Base-by-base conservation (phyloP, 2,113 vertebrate species). In the Glaucomys volans region DNA sequence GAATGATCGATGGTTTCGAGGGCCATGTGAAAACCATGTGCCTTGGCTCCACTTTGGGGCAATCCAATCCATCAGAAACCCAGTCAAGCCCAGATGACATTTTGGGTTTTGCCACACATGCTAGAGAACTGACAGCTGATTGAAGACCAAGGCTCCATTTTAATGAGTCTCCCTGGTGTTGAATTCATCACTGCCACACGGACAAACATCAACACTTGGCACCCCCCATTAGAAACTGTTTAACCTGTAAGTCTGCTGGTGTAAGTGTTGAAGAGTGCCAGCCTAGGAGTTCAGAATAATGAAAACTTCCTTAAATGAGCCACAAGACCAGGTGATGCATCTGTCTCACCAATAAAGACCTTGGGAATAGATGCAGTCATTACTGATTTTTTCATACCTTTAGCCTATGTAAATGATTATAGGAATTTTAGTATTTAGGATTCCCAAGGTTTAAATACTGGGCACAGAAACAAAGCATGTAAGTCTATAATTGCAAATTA, bases 11-110 rank as follows among this genome's bases (percentile, higher is more conserved):
- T 62, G 88, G 17, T 28, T 95, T 66, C 95, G 54, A 64, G 75
- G 90, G 17, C 40, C 32, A 62, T 13, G 1, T 32, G 32, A 96
- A 96, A 97, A 24, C 52, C 62, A 54, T 52, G 28, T 32, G 79
- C 54, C 94, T 97, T 91, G 6, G 69, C 54, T 95, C 57, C 35
- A 90, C 69, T 72, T 54, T 62, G 84, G 74, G 42, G 69, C 83
- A 88, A 74, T 42, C 54, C 95, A 96, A 96, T 93, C 26, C 22
- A 95, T 96, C 94, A 97, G 84, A 98, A 98, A 97, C 71, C 96
- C 74, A 97, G 67, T n/a, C 47, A 84, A 71, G 0, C 3, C 14
- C 18, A 93, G 93, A 93, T 92, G 86, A 96, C 76, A 91, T 71
- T 95, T 95, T 87, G 89, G 50, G 59, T 71, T 96, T 97, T 94